Conservation (phyloP, 2,888 invertebrate species). For the Drosophila prostipennis region DNA sequence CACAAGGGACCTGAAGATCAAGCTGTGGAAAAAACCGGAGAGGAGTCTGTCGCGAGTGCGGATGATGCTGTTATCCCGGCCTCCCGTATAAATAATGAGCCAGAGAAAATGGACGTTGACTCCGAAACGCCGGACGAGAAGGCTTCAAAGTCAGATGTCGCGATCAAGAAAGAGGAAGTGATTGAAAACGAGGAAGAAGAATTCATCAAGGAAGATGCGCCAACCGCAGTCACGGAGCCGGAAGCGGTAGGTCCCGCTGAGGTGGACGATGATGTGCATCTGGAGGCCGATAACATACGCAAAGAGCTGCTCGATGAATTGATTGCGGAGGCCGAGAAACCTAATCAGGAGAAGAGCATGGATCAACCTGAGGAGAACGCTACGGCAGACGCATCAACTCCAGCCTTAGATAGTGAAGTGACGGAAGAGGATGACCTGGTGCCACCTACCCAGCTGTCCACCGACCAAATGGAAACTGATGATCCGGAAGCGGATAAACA, state of each 20-base stretch:
- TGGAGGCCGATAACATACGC: conserved; percentile 65
- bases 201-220: conserved; percentile 51
- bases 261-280: conserved; percentile 47
- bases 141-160: neutral
- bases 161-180: conserved; percentile 45
- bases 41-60: conserved; percentile 1
- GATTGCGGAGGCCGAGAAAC: conserved; percentile 56
- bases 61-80: conserved; percentile 7
- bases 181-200: conserved; percentile 49
- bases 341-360: conserved; percentile 7
- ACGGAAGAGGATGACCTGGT: conserved; percentile 16
- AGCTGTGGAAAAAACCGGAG: conserved; percentile 3
- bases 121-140: conserved; percentile 6
- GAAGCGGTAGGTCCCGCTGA: conserved; percentile 10
- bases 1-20: conserved; percentile 66
- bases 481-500: conserved; percentile 8
- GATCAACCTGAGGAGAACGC: conserved; percentile 2
- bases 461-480: conserved; percentile 1
- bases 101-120: conserved; percentile 30
- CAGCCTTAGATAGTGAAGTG: conserved; percentile 11
- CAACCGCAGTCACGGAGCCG: conserved; percentile 11
- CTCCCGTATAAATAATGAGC: conserved; percentile 38
- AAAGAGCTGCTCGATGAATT: conserved; percentile 66
- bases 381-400: neutral
- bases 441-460: conserved; percentile 27